phyloP scores from a whole-genome alignment of 2,113 vertebrate genomes.

The Pongo abelii region DNA sequence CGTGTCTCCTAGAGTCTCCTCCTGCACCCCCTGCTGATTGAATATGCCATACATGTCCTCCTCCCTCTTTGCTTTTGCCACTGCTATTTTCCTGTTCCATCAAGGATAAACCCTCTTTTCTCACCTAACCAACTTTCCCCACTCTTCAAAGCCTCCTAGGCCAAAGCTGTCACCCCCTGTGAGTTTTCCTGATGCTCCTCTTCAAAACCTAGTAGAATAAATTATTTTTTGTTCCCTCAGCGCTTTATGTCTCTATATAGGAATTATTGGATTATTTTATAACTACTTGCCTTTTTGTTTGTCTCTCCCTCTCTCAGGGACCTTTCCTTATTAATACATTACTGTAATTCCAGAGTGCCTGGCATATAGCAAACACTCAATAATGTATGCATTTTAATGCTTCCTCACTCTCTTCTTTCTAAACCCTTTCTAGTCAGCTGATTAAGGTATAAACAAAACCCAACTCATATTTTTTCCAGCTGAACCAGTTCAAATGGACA shows the following conservation, averaged over 20 bases:
- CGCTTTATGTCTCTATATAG: background rate
- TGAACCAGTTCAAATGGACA: conserved; percentile 14
- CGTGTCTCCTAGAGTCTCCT: background rate
- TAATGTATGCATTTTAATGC: background rate
- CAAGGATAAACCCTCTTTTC: background rate
- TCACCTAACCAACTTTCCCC: background rate
- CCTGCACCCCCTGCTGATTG: background rate
- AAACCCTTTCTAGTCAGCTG: background rate
- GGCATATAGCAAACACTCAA: background rate
- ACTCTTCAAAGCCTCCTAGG: background rate
- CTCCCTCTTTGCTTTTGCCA: background rate
- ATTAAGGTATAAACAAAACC: conserved; percentile 40
- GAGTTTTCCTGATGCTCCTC: background rate
- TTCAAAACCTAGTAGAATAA: background rate
- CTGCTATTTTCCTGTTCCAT: background rate
- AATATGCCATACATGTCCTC: background rate
- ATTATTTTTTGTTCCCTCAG: background rate
- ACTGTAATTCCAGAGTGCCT: background rate
- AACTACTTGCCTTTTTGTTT: background rate
- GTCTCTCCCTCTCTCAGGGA: background rate
- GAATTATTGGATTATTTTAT: background rate
- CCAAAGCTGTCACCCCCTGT: background rate
- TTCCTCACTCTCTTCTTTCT: background rate
- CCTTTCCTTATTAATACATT: background rate
- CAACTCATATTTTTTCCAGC: background rate